Percentiles rank a stretch among this genome's conserved stretches.
phyloP scores from a whole-genome alignment of 2,797 vertebrate species.

The Etheostoma nigrum region DNA sequence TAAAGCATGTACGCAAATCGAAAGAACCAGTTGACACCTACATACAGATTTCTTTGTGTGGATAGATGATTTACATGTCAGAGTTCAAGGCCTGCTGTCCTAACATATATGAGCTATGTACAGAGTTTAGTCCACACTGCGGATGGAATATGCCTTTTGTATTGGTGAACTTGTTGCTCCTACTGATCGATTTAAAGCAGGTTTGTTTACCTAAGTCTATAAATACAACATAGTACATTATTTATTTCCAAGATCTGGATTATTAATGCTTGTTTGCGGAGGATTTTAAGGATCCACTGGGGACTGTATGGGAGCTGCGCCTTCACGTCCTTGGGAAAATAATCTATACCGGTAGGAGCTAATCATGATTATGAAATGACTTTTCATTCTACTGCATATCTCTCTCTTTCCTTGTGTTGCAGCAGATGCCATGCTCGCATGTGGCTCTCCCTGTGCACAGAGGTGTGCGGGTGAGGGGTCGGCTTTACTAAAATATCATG shows the following conservation, averaged over 20 bases:
- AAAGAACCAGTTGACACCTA: slow-evolving; percentile 1
- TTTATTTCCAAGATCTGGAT: not conserved
- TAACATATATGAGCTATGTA: not conserved
- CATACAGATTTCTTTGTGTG: not conserved
- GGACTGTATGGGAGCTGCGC: not conserved
- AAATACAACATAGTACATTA: not conserved
- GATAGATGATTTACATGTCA: not conserved
- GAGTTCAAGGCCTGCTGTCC: not conserved
- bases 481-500: slow-evolving; percentile 20
- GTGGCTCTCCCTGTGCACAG: not conserved
- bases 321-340: not conserved
- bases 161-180: slow-evolving; percentile 15
- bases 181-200: not conserved
- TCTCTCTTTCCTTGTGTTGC: not conserved
- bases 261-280: slow-evolving; percentile 21
- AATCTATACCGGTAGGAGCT: slow-evolving; percentile 15
- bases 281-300: slow-evolving; percentile 7
- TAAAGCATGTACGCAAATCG: not conserved
- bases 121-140: not conserved
- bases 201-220: slow-evolving; percentile 20
- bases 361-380: slow-evolving; percentile 12
- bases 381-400: not conserved
- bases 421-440: not conserved
- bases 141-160: slow-evolving; percentile 14
- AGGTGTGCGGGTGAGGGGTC: slow-evolving; percentile 25